A percentile compares a stretch with the other conserved stretches of the same genome.
Conservation (phyloP, 2,797 vertebrate species). For the Gymnoscopelus braueri region DNA sequence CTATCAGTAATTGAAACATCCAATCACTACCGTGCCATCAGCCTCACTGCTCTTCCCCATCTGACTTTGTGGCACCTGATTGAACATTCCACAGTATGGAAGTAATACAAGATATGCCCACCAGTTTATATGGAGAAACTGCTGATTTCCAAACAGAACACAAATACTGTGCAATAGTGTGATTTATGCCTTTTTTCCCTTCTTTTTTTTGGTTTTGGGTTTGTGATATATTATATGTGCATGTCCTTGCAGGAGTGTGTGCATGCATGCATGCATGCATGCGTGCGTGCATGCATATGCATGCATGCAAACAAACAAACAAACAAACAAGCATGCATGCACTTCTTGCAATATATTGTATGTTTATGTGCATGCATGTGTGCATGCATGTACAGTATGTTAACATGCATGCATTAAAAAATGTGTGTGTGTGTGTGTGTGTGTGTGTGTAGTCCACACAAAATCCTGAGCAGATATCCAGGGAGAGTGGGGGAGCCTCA, state of each 20-base stretch:
- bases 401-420: background rate
- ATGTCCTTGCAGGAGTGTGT: constrained; percentile 9
- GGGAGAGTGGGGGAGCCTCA: constrained; percentile 71
- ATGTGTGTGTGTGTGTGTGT: constrained; percentile 20
- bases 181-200: constrained; percentile 14
- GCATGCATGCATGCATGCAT: background rate
- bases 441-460: constrained; percentile 24
- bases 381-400: background rate
- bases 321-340: background rate
- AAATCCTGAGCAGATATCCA: constrained; percentile 68
- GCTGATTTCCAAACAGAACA: constrained; percentile 12
- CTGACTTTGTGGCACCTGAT: constrained; percentile 75
- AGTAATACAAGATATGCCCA: constrained; percentile 68
- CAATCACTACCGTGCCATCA: constrained; percentile 80
- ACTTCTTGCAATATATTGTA: too few species aligned
- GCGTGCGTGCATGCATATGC: background rate
- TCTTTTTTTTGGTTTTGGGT: background rate
- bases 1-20: constrained; percentile 85
- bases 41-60: constrained; percentile 75
- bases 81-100: constrained; percentile 70
- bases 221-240: background rate
- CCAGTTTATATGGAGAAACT: constrained; percentile 50
- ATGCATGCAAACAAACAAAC: constrained; percentile 18
- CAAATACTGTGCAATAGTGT: constrained; percentile 17
- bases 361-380: too few species aligned